phyloP scores from a whole-genome alignment of 1,140 invertebrate genomes.

The Watersipora subatra region DNA sequence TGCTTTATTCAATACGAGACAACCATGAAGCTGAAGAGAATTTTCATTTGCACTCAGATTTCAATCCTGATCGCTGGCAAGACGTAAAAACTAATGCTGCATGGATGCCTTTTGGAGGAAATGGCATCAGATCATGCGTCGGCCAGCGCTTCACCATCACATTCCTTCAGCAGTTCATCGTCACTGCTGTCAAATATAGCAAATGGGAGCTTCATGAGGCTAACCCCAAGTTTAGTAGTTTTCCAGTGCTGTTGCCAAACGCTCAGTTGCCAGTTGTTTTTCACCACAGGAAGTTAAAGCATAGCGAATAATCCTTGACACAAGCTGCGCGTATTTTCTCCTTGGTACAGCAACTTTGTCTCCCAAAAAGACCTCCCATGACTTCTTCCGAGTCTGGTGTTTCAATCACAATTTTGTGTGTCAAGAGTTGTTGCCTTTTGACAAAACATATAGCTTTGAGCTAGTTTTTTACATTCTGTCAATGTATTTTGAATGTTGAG shows the following conservation, averaged over 20 bases:
- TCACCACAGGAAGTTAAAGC: not conserved
- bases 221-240: not conserved
- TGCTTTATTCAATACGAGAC: conserved; percentile 23
- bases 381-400: too few relatives aligned
- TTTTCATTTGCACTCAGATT: conserved; percentile 15
- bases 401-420: too few relatives aligned
- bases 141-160: conserved; percentile 16
- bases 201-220: not conserved
- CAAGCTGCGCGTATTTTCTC: too few relatives aligned
- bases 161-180: not conserved
- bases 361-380: too few relatives aligned
- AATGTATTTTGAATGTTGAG: too few relatives aligned
- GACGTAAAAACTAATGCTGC: not conserved
- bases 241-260: not conserved
- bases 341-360: too few relatives aligned
- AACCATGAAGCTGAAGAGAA: conserved; percentile 18
- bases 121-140: conserved; percentile 20
- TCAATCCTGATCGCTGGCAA: conserved; percentile 27
- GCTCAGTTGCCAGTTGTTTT: not conserved
- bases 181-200: not conserved
- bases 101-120: conserved; percentile 21
- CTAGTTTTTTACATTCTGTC: too few relatives aligned
- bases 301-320: too few relatives aligned
- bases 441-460: too few relatives aligned
- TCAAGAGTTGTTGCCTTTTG: too few relatives aligned